These are phyloP conservation scores for Laticauda colubrina DNA, from an alignment of 2,113 vertebrate species.

Conservation along the genomic window DNA sequence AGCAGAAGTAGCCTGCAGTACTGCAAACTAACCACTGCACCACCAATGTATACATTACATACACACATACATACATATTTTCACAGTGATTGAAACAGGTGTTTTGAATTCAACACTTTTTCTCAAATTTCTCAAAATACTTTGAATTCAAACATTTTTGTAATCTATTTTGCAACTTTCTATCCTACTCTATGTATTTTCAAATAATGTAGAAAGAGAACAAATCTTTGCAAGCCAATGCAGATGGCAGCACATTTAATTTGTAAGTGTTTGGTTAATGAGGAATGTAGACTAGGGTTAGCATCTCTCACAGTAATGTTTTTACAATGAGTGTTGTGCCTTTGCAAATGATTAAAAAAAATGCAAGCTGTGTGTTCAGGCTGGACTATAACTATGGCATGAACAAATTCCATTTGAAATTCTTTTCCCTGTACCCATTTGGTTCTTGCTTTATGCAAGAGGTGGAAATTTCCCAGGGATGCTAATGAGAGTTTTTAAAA, in stretches of 20 bases:
- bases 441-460: background rate
- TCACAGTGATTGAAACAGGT: background rate
- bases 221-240: background rate
- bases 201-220: background rate
- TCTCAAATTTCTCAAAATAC: background rate
- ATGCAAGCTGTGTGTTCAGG: background rate
- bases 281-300: background rate
- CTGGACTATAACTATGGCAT: background rate
- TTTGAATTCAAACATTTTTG: background rate
- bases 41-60: background rate
- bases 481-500: background rate
- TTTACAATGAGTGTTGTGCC: background rate
- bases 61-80: background rate
- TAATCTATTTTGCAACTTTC: background rate
- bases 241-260: background rate
- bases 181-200: background rate
- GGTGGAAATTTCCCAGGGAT: background rate
- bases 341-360: background rate
- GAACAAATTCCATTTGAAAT: background rate
- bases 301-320: background rate
- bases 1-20: no score
- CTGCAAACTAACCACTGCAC: no score
- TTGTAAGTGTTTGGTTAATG: background rate
- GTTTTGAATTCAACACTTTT: background rate
- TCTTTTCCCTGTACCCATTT: background rate